Conservation (phyloP, 2,797 vertebrate species). For the Urocyon cinereoargenteus region DNA sequence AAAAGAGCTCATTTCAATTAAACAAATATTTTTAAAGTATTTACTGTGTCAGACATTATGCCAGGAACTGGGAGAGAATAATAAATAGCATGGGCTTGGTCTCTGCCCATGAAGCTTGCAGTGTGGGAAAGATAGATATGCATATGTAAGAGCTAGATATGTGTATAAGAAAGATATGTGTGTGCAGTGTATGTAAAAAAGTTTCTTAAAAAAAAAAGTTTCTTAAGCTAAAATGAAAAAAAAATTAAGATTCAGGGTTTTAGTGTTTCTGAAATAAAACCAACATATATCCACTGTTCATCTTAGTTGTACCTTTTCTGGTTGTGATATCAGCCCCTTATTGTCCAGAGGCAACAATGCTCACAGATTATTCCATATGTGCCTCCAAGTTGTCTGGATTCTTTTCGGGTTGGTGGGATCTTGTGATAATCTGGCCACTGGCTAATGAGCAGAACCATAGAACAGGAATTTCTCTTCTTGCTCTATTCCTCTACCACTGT, state of each 20-base stretch:
- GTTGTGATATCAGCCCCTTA: not conserved
- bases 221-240: constrained; percentile 33
- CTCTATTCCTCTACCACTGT: not conserved
- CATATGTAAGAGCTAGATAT: not conserved
- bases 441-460: not conserved
- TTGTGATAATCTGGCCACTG: not conserved
- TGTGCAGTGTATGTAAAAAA: not conserved
- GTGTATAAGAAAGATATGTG: not conserved
- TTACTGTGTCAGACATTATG: not conserved
- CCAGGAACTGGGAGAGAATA: not conserved
- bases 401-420: not conserved
- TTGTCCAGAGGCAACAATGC: not conserved
- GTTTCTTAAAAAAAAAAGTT: constrained; percentile 41
- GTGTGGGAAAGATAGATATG: not conserved
- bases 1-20: constrained; percentile 58
- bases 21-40: constrained; percentile 60
- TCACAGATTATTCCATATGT: not conserved
- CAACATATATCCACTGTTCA: not conserved
- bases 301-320: not conserved
- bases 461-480: not conserved
- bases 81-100: not conserved
- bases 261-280: constrained; percentile 48
- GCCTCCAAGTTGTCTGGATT: not conserved
- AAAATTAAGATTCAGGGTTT: constrained; percentile 31
- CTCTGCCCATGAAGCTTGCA: not conserved